Evolutionary conservation across 2,113 vertebrate genomes (phyloP), one percentile per base, ranked within the genome.

Genomic region (Apistogramma diplotaenia): DNA sequence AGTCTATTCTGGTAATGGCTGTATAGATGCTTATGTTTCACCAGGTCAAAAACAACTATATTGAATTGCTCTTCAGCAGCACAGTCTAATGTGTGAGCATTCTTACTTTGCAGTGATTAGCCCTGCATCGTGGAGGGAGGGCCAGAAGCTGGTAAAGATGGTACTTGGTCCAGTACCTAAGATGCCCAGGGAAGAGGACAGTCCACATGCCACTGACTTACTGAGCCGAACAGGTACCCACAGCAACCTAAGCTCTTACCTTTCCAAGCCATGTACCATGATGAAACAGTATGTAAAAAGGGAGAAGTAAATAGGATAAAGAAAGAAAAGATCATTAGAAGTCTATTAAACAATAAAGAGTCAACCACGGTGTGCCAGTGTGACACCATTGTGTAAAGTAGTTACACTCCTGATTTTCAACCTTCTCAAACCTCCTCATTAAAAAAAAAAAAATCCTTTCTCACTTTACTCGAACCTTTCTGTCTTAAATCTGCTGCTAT

Each of bases 131-230:
- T 99, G 98, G 98, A 91, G 98, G 56, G 96, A 99, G 59, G 98
- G 98, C 82, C 97, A 97, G 84, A 99, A 97, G 84, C 87, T 99
- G 77, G 97, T 96, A 53, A 98, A 97, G 77, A 97, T 97, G 94
- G 94, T 99, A 15, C 91, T 99, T 37, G 97, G 97, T 81, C 96
- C 98, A 77, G 89, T 89, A 59, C 95, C 96, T 62, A 96, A 92
- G 88, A 89, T 94, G 6, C 89, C 85, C 8, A 93, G 88, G 55
- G 94, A 95, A 58, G 94, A 95, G 46, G 94, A 92, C 77, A 94
- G 91, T 83, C 87, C 91, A 19, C 84, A 87, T 51, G 92, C 93
- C 62, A 87, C 89, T 81, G 95, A 96, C 74, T 92, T 93, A 93
- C 89, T 43, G 81, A 92, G 90, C 60, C 92, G 88, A 91, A 95